Base-by-base conservation (phyloP, 2,797 vertebrate genomes). In the Etheostoma nigrum region DNA sequence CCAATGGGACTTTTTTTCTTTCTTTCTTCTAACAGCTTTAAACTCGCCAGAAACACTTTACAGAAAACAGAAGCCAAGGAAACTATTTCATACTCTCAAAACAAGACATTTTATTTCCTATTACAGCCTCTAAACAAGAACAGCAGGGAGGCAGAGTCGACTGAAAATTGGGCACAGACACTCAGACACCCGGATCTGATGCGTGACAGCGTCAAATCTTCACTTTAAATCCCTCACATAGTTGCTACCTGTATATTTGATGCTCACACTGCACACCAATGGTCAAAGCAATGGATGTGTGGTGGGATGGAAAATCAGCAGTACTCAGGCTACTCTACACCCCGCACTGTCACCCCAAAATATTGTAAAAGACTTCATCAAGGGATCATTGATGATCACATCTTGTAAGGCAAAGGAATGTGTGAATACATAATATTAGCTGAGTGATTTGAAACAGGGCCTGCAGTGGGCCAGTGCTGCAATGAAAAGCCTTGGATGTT, bases 401-500 rank as follows among this genome's bases (percentile, higher is more conserved):
- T 58, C 45, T 52, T 40, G 19, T 45, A 42, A 62, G 9, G 19
- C 21, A 15, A 36, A 36, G 33, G 33, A 36, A 3, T 10, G 8
- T 36, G 33, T 8, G 7, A 36, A 36, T 8, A 36, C 1, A 36
- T 36, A 36, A 36, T 36, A 36, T 36, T 13, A 19, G 18, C 2
- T 6, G 12, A 27, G 25, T 18, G 48, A 49, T 55, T 54, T 40
- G 18, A 65, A 23, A 27, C 21, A 7, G n/a, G 65, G 57, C 36
- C 40, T 14, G 59, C 14, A 42, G 55, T 76, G 16, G 23, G 36
- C 23, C 45, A 6, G 25, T 23, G 30, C 27, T 33, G 16, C 18
- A 23, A 53, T 63, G 58, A 76, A 83, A 63, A 68, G 70, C 42
- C 70, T 57, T 7, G 55, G 19, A 78, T 69, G 59, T 74, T 49